These are phyloP conservation scores for Thymelicus sylvestris DNA, from an alignment of 2,888 invertebrate genomes.

Conservation along the genomic window DNA sequence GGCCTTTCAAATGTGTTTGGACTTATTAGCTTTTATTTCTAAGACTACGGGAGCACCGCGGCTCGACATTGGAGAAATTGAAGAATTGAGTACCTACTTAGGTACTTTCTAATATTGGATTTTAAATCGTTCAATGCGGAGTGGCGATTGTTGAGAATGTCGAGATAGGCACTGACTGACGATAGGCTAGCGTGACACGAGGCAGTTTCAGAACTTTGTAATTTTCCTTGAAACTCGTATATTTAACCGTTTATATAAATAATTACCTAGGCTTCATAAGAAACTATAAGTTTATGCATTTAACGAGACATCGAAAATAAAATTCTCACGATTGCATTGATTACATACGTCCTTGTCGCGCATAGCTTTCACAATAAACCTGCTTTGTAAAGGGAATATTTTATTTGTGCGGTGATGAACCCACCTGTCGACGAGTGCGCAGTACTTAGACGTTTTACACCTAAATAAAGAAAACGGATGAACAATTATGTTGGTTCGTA, in stretches of 20 bases:
- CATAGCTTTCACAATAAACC: conserved; percentile 37
- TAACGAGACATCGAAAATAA: conserved; percentile 24
- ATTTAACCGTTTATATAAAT: not conserved
- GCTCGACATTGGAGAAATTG: conserved; percentile 46
- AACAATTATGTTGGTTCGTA: not conserved
- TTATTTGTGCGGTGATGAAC: conserved; percentile 27
- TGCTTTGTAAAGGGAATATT: conserved; percentile 35
- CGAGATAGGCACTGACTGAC: not conserved
- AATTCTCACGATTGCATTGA: conserved; percentile 36
- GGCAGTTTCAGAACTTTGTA: not conserved
- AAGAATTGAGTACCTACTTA: conserved; percentile 48
- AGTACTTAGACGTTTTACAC: conserved; percentile 6
- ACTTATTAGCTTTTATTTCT: conserved; percentile 80
- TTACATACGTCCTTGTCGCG: conserved; percentile 35
- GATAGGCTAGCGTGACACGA: not conserved
- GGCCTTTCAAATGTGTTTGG: conserved; percentile 74
- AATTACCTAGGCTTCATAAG: not conserved
- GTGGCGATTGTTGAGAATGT: not conserved
- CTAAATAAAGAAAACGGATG: conserved; percentile 9
- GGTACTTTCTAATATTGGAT: conserved; percentile 45
- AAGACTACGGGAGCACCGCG: conserved; percentile 65
- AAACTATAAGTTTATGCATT: conserved; percentile 36
- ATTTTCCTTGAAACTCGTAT: not conserved
- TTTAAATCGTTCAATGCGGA: conserved; percentile 11
- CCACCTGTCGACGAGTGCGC: conserved; percentile 24